Percentiles rank a stretch among this genome's conserved stretches.
Conservation (phyloP, 2,888 invertebrate genomes). For the Drosophila lacicola region DNA sequence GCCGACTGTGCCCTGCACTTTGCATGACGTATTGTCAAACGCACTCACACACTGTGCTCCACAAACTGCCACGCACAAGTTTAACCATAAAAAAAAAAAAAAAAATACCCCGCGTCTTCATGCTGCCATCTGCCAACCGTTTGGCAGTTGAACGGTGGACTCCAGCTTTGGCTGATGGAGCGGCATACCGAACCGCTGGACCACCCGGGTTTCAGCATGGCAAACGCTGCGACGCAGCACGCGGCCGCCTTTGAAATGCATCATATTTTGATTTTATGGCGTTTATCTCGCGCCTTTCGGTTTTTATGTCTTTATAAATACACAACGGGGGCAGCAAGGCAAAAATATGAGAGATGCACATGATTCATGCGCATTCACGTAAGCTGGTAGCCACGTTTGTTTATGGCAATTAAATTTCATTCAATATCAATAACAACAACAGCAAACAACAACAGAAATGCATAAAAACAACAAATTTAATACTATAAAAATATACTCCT, state of each 20-base stretch:
- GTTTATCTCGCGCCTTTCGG: constrained; percentile 57
- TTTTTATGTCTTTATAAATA: constrained; percentile 78
- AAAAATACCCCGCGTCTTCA: constrained; percentile 10
- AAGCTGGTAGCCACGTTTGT: constrained; percentile 53
- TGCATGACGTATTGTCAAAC: constrained; percentile 73
- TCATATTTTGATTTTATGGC: constrained; percentile 68
- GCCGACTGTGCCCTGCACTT: constrained; percentile 28
- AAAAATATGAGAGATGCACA: constrained; percentile 39
- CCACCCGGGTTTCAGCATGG: constrained; percentile 51
- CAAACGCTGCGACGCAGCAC: constrained; percentile 13
- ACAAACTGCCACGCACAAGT: constrained; percentile 25
- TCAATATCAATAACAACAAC: constrained; percentile 59
- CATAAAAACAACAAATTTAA: constrained; percentile 6
- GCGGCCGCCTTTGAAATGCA: constrained; percentile 71
- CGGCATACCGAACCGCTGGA: constrained; percentile 14
- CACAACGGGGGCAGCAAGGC: constrained; percentile 37
- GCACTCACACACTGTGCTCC: constrained; percentile 55
- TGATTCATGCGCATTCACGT: constrained; percentile 31
- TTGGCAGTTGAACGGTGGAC: constrained; percentile 4
- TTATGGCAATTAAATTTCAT: constrained; percentile 76
- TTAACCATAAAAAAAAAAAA: constrained; percentile 12
- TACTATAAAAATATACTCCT: constrained; percentile 4
- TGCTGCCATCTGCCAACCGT: constrained; percentile 33
- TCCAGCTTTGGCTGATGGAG: background rate
- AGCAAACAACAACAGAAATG: constrained; percentile 14